Evolutionary conservation across 2,113 vertebrate genomes (phyloP).

Genomic region (Lucifuga dentata): DNA sequence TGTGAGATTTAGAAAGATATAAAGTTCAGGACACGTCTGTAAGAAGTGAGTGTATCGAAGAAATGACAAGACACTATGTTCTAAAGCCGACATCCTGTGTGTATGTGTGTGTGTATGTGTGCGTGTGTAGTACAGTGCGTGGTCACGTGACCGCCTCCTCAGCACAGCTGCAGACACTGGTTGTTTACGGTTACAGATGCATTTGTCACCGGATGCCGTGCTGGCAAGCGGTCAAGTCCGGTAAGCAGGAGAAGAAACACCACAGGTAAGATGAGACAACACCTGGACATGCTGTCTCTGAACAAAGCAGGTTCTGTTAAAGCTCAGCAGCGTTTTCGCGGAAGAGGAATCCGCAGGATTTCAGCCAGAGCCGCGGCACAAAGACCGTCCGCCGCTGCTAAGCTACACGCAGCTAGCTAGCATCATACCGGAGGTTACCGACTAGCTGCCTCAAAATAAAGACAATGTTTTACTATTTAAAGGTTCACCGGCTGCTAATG

Average conservation of each 20-base stretch:
- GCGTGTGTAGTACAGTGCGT: neutral
- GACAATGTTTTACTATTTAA: neutral
- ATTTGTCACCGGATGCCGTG: neutral
- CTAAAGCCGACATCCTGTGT: too few species aligned
- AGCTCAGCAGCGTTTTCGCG: too few species aligned
- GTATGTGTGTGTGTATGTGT: too few species aligned
- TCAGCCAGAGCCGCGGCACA: neutral
- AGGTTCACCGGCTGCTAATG: fast-evolving
- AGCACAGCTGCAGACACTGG: constrained; percentile 14
- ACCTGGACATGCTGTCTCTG: fast-evolving
- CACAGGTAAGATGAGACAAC: constrained; percentile 32
- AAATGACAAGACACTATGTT: too few species aligned
- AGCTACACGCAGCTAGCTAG: neutral
- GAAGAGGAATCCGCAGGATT: neutral
- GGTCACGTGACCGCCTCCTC: constrained; percentile 52
- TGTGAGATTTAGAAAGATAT: too few species aligned
- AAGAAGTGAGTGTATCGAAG: too few species aligned
- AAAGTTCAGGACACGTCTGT: too few species aligned
- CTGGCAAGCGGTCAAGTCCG: constrained; percentile 8
- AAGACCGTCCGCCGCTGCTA: neutral
- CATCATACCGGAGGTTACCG: neutral
- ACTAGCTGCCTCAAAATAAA: constrained; percentile 7
- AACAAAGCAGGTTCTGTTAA: neutral
- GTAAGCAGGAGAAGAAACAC: neutral
- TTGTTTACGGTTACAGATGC: constrained; percentile 46